Evolutionary conservation across 1,140 invertebrate species (phyloP).

Genomic region (Eriosoma lanigerum): DNA sequence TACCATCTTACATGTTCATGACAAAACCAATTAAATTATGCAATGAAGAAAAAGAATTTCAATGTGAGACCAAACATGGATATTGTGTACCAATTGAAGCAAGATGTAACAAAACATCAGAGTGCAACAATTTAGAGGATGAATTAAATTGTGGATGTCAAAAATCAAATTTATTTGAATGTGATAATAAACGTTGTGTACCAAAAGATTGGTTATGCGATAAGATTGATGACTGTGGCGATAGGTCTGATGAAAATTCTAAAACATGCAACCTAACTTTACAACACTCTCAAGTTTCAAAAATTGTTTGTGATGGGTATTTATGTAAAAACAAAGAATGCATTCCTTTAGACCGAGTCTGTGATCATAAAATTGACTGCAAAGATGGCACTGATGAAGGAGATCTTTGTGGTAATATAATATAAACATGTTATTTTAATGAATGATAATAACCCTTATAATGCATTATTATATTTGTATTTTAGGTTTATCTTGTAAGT

Average conservation of each 20-base stretch:
- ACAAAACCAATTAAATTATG: conserved; percentile 23
- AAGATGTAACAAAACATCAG: conserved; percentile 3
- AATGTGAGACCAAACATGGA: conserved; percentile 22
- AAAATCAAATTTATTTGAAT: conserved; percentile 44
- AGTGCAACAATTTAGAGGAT: conserved; percentile 31
- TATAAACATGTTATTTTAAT: conserved; percentile 3
- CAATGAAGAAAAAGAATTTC: conserved; percentile 46
- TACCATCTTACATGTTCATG: background rate
- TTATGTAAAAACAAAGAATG: conserved; percentile 60
- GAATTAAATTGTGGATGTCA: conserved; percentile 36
- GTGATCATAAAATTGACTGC: conserved; percentile 55
- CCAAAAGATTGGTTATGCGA: conserved; percentile 68
- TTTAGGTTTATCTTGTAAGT: conserved; percentile 53
- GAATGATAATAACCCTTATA: background rate
- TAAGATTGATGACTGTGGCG: conserved; percentile 66
- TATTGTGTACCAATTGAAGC: conserved; percentile 34
- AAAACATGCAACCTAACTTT: background rate
- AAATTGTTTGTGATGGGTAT: conserved; percentile 56
- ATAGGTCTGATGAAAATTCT: conserved; percentile 66
- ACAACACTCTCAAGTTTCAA: conserved; percentile 11
- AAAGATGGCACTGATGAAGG: conserved; percentile 55
- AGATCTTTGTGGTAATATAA: conserved; percentile 53
- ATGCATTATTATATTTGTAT: conserved; percentile 7
- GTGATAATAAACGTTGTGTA: conserved; percentile 64
- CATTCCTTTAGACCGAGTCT: conserved; percentile 56